Percentiles rank a stretch among this genome's conserved stretches.
These are phyloP conservation scores for Esox lucius DNA, from an alignment of 2,797 vertebrate species.

Conservation along the genomic window DNA sequence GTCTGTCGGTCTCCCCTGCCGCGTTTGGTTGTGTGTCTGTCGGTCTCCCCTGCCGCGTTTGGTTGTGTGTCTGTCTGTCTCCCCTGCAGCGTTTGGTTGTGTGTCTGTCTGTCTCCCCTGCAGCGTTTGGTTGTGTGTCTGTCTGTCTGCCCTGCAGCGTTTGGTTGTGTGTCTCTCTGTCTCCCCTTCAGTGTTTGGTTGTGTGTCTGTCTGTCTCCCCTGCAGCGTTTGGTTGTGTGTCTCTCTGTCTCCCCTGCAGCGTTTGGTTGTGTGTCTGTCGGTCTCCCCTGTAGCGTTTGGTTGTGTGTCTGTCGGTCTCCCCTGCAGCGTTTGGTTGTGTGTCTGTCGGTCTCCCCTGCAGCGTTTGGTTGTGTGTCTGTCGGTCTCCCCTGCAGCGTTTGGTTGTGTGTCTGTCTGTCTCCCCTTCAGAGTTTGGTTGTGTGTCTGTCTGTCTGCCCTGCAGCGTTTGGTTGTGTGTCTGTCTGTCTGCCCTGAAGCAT, in stretches of 20 bases:
- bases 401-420: background rate
- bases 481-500: background rate
- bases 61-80: conserved; percentile 1
- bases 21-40: background rate
- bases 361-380: background rate
- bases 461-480: background rate
- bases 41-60: background rate
- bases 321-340: background rate
- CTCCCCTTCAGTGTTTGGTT: background rate
- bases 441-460: background rate
- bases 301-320: background rate
- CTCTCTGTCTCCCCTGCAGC: no score
- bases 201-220: background rate
- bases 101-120: no score
- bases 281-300: background rate
- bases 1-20: background rate
- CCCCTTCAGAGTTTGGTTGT: background rate
- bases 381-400: no score
- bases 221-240: background rate
- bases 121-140: background rate
- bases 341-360: background rate
- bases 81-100: background rate
- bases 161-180: background rate
- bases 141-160: background rate
- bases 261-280: background rate